Evolutionary conservation across 2,888 invertebrate genomes (phyloP), one percentile per base, ranked within the genome.

Genomic region (Trissonchulus latispiculum): DNA sequence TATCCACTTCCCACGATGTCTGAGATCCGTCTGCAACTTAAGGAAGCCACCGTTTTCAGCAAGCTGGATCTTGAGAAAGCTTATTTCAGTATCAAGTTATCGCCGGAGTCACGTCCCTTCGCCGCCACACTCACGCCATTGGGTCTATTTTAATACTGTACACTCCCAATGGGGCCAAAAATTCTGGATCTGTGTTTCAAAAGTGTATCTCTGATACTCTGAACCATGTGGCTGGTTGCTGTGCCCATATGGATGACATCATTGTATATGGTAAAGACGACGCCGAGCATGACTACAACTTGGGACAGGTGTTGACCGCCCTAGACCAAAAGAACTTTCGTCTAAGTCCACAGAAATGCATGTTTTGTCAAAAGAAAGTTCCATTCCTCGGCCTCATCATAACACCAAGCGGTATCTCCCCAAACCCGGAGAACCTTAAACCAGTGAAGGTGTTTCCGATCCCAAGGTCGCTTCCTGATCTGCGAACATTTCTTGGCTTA

Each of bases 271-370:
- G 68, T 32, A 2, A n/a, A 35, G 33, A 31, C 68, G 3, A 2
- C 1, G 3, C 29, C 3, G 29, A 28, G 1, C 68, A 68, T 32
- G 80, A 2, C 75, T 74, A 33, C 77, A 80, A 71, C 79, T 77
- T 74, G 59, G n/a, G 18, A n/a, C 18, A 59, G 59, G 59, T 59
- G 18, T n/a, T 59, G 18, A 59, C 18, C 18, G 18, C 18, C 59
- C 59, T 59, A 18, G n/a, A 59, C n/a, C 18, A 59, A 18, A n/a
- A 28, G 18, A n/a, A 59, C 59, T 59, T 59, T n/a, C 59, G 59
- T n/a, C n/a, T 59, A n/a, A 59, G n/a, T n/a, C 18, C 18, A 59
- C 18, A 59, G 18, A 59, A 59, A 59, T 59, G 59, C n/a, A 18
- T 23, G n/a, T 59, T 59, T 59, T 18, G 59, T 18, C 18, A 23